Base-by-base conservation (phyloP, 2,113 vertebrate species). In the Melospiza melodia region DNA sequence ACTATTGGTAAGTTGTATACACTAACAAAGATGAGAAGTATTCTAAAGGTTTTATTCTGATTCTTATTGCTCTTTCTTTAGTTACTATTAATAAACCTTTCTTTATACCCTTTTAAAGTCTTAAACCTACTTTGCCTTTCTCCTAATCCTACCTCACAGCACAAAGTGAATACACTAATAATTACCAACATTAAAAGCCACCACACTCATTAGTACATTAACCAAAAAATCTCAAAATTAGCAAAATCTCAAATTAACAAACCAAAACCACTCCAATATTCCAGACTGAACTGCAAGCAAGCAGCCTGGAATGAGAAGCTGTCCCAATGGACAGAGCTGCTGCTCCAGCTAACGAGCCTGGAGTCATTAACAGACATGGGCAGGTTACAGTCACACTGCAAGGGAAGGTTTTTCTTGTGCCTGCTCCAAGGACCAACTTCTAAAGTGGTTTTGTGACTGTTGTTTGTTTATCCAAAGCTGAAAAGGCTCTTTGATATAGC, bases 331-430 rank as follows among this genome's bases (percentile, higher is more conserved):
- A 25, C 54, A 77, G 30, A 1, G 13, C 57, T 86, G 49, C 66
- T 37, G 41, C 48, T 80, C 41, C 83, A 74, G 43, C 51, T 69
- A 23, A 73, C 1, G 12, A 88, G 57, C 7, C 89, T 62, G 54
- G 58, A 44, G 55, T 46, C 28, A 1, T 44, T 55, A 69, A 17
- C 49, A 77, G 31, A 0, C 2, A 15, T 0, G 2, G 25, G 20
- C 23, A 83, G 48, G 39, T 25, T 5, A 37, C 35, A 49, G 39
- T 8, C n/a, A 10, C 33, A 14, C 48, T 80, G 43, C 77, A 79
- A 18, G 71, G 52, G 66, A 51, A 63, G 30, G 5, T 57, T 25
- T 23, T 90, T 46, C 78, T 78, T 46, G 37, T 52, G 43, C 33
- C 83, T 55, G 12, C 44, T 84, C 44, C 22, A 57, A 84, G 74